Base-by-base conservation (phyloP, 2,888 invertebrate species). In the Philonicus albiceps region DNA sequence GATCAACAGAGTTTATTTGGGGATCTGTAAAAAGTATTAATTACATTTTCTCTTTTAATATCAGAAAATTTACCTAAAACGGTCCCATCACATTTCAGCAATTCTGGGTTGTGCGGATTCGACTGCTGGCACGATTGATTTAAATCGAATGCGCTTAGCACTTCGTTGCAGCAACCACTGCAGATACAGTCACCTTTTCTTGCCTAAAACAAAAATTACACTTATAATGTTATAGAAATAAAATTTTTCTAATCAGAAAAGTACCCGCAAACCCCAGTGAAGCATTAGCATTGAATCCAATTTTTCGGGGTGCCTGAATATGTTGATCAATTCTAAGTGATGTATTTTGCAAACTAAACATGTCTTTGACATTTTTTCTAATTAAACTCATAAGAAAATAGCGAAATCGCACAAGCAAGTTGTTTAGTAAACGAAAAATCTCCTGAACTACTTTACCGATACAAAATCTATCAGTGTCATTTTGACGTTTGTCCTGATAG, bases 261-360 rank as follows among this genome's bases (percentile, higher is more conserved):
- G 49, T 0, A 87, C 87, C 40, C 75, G 64, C 30, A 86, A 86
- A 0, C 43, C 83, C 3, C 40, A 86, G 1, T 81, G 76, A 72
- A 86, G 83, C 27, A 80, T 87, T 5, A 87, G 76, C 86, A 87
- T 87, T 13, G 37, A 81, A 55, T 86, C 78, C 31, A 87, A 73
- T 75, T 87, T 86, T 49, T 87, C 86, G 5, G 86, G 87, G 19
- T 87, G 86, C 5, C 75, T 27, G 43, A 75, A 76, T 4, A 87
- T 87, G 72, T 49, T 85, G 22, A 87, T 87, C 86, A 87, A 86
- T 43, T 86, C 87, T 3, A 22, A 13, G 55, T 86, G 76, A 7
- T 53, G 72, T 5, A 43, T 22, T 40, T 86, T 87, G 83, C 87
- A 87, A 27, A 87, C 87, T 13, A 87, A 83, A 75, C 87, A 87